phyloP scores from a whole-genome alignment of 1,140 invertebrate genomes.

The Capitella teleta region DNA sequence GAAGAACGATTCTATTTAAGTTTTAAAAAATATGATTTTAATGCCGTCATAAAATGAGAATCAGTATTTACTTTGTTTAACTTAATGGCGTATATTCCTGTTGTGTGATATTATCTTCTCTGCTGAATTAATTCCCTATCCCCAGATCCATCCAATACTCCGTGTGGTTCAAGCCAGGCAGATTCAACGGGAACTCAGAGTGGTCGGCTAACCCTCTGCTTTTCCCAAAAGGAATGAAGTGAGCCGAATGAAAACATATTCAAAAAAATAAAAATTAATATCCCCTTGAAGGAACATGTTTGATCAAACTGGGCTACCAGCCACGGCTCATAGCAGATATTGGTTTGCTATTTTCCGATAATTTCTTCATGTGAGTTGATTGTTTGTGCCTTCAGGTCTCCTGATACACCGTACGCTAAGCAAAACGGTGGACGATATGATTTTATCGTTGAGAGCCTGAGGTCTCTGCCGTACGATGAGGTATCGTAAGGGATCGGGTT shows the following conservation, averaged over 20 bases:
- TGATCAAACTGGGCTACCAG: conserved; percentile 16
- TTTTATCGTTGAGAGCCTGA: conserved; percentile 16
- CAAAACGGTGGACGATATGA: conserved; percentile 20
- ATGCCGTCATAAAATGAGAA: too few species aligned
- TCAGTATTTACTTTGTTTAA: too few species aligned
- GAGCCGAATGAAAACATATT: not conserved
- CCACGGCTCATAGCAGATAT: conserved; percentile 24
- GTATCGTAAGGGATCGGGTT: too few species aligned
- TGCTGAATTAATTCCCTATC: too few species aligned
- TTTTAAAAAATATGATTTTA: too few species aligned
- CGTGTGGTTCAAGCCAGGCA: not conserved
- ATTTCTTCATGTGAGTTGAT: not conserved
- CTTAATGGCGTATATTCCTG: too few species aligned
- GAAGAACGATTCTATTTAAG: too few species aligned
- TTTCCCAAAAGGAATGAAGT: not conserved
- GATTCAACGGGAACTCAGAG: not conserved
- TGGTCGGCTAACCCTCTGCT: not conserved
- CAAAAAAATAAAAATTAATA: not conserved
- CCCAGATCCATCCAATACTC: conserved; percentile 13
- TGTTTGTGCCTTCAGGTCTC: conserved; percentile 14
- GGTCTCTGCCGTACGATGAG: conserved; percentile 1
- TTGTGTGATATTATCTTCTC: not conserved
- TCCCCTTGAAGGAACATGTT: conserved; percentile 20
- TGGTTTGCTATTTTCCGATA: conserved; percentile 14
- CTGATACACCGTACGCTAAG: conserved; percentile 22